phyloP scores from a whole-genome alignment of 2,888 invertebrate species.

The Julus scandinavius region DNA sequence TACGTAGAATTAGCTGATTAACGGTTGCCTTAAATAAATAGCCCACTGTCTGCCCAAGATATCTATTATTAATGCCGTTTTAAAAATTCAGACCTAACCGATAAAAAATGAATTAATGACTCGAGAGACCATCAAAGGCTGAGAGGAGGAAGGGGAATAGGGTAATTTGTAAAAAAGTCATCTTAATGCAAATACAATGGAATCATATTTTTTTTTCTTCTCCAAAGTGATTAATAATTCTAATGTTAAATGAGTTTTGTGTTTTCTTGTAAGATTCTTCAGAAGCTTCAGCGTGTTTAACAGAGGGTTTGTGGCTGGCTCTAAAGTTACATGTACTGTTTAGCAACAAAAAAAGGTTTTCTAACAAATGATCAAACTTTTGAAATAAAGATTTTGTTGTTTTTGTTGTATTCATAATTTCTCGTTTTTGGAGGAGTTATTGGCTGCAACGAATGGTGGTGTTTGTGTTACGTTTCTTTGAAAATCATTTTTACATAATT shows the following conservation, averaged over 20 bases:
- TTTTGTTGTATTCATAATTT: too few relatives aligned
- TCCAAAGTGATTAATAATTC: slow-evolving; percentile 6
- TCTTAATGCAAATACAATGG: neutral
- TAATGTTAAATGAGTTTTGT: neutral
- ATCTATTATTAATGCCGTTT: neutral
- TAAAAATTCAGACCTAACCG: neutral
- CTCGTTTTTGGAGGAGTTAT: too few relatives aligned
- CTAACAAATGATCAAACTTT: neutral
- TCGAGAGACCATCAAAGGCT: neutral
- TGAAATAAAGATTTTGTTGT: neutral
- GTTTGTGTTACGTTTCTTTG: too few relatives aligned
- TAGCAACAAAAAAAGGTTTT: neutral
- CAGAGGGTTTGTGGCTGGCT: neutral
- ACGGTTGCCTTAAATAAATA: neutral
- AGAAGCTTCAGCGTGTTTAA: neutral
- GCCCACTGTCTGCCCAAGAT: neutral
- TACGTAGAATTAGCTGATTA: slow-evolving; percentile 17
- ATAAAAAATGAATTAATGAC: slow-evolving; percentile 23
- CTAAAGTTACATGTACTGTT: too few relatives aligned
- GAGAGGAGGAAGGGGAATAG: neutral
- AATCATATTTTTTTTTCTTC: neutral
- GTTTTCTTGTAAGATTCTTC: neutral
- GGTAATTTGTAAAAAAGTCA: slow-evolving; percentile 15
- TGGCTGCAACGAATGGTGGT: too few relatives aligned
- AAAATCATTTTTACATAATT: too few relatives aligned